phyloP scores from a whole-genome alignment of 2,113 vertebrate genomes.

The Tetraodon nigroviridis region DNA sequence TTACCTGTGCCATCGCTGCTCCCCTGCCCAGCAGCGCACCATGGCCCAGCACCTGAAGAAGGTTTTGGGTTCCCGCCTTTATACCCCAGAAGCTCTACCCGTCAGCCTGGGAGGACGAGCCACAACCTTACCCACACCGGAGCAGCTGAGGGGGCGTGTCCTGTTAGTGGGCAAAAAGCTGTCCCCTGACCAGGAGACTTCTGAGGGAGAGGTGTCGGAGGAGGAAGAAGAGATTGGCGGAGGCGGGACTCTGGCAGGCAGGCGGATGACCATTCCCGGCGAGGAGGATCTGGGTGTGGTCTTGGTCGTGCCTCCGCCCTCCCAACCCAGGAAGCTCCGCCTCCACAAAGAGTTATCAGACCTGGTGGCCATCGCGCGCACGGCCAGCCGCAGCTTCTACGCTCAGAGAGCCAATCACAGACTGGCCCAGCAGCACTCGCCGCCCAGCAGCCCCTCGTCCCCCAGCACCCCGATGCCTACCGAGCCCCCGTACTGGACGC shows the following conservation, averaged over 20 bases:
- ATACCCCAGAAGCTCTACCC: conserved; percentile 76
- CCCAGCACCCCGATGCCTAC: conserved; percentile 58
- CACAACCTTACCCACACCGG: conserved; percentile 83
- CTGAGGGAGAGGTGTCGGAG: conserved; percentile 91
- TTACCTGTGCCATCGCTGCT: conserved; percentile 90
- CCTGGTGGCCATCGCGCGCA: conserved; percentile 83
- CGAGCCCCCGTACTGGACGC: conserved; percentile 78
- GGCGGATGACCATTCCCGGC: conserved; percentile 76
- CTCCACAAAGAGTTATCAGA: conserved; percentile 89
- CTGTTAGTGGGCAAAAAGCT: conserved; percentile 91
- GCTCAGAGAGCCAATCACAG: conserved; percentile 54
- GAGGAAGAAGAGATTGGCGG: conserved; percentile 94
- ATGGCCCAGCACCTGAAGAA: conserved; percentile 87
- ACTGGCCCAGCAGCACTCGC: conserved; percentile 76
- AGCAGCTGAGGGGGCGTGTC: conserved; percentile 87
- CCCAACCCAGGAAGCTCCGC: conserved; percentile 79
- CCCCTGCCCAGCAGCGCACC: conserved; percentile 83
- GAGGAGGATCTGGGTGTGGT: conserved; percentile 77
- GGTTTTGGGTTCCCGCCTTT: conserved; percentile 83
- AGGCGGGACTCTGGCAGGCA: conserved; percentile 72
- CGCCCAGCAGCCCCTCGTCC: conserved; percentile 82
- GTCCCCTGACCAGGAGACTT: conserved; percentile 72
- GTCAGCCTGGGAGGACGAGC: conserved; percentile 73
- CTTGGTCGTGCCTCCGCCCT: conserved; percentile 75
- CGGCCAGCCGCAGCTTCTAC: conserved; percentile 81